Base-by-base conservation (phyloP, 2,888 invertebrate species). In the Spatulosminthurus flaviceps region DNA sequence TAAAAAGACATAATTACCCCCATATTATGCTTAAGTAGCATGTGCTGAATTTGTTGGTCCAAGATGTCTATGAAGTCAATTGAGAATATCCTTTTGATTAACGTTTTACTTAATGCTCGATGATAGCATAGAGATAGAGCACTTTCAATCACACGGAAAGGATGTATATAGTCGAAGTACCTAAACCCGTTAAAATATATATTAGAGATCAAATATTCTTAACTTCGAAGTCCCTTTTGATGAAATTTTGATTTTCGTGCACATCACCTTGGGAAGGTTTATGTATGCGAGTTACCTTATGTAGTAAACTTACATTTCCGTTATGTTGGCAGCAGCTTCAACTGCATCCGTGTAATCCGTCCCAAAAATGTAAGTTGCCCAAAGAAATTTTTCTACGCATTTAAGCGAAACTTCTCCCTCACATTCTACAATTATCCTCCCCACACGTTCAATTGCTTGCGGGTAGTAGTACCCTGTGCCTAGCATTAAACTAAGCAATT, bases 51-150 rank as follows among this genome's bases (percentile, higher is more conserved):
- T 87, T 92, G 91, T 7, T 88, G 87, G 84, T 92, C 92, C 0
- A 92, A 86, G 82, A 89, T 88, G 82, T 91, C 90, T 83, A 92
- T 88, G 86, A 92, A 92, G 77, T 89, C 88, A 0, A 90, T 89
- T 82, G 90, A 90, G 86, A 92, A 92, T 66, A 91, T 89, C 83
- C 88, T 88, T 84, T 90, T 88, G 26, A 91, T 88, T 16, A 91
- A 87, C 26, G 88, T 87, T 71, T 88, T 87, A 0, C 91, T 89
- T 66, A 91, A 87, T 19, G 87, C 86, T 82, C 90, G 88, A 84
- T 89, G 91, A 86, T 88, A 91, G 81, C 90, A 89, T 16, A 92
- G 86, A 0, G 90, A 88, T 22, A 91, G 85, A 66, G 89, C 89
- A 16, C 89, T 87, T 83, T 91, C 90, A 11, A 92, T 86, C 72